phyloP scores from a whole-genome alignment of 2,113 vertebrate genomes.

The Erythrolamprus reginae region DNA sequence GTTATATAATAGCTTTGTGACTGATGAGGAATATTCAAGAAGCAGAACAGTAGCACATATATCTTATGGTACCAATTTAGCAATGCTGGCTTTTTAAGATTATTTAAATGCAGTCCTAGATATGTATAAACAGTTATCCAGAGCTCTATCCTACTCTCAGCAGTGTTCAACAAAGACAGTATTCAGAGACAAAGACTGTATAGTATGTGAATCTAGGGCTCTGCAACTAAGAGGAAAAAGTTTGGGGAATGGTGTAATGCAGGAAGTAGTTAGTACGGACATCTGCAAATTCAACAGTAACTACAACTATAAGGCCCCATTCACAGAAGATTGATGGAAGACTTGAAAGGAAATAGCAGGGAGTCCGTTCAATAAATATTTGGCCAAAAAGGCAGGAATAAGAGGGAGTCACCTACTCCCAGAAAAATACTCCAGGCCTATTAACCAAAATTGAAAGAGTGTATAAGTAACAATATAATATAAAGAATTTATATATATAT shows the following conservation, averaged over 20 bases:
- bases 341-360: neutral
- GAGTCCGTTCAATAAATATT: neutral
- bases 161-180: neutral
- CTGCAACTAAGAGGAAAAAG: neutral
- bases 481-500: no score
- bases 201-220: neutral
- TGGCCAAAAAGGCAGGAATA: neutral
- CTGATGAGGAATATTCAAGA: neutral
- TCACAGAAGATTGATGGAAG: neutral
- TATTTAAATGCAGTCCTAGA: neutral
- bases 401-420: neutral
- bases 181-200: neutral
- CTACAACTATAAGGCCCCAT: neutral
- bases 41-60: neutral
- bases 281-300: neutral
- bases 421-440: neutral
- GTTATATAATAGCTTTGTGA: neutral
- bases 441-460: neutral
- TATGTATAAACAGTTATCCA: neutral
- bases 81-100: neutral
- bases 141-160: neutral
- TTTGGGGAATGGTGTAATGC: neutral
- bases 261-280: neutral
- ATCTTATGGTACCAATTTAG: neutral
- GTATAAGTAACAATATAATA: neutral